These are phyloP conservation scores for Exaiptasia diaphana DNA, from an alignment of 64 coral and sea anemone genomes.

Conservation along the genomic window DNA sequence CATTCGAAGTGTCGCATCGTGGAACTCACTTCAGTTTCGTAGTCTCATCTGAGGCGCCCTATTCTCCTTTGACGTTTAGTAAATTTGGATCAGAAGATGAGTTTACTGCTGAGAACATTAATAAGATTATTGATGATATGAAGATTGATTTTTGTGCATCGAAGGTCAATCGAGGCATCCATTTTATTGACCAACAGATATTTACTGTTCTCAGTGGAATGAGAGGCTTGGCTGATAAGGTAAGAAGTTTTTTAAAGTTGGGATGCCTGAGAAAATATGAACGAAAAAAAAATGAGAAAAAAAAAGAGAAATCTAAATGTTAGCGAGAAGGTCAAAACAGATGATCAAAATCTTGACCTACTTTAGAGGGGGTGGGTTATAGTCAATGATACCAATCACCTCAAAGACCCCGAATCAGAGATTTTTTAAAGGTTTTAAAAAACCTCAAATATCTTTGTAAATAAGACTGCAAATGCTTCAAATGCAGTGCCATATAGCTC, in stretches of 20 bases:
- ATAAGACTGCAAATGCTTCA: too few species aligned
- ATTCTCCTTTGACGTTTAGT: constrained; percentile 27
- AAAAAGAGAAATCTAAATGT: too few species aligned
- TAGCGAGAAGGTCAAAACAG: too few species aligned
- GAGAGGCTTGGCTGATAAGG: constrained; percentile 35
- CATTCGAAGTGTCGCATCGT: constrained; percentile 23
- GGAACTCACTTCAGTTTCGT: constrained; percentile 42
- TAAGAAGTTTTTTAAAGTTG: background rate
- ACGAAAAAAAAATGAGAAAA: too few species aligned
- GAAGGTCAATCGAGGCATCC: constrained; percentile 11
- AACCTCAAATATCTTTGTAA: too few species aligned
- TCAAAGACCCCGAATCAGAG: too few species aligned
- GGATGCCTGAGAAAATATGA: too few species aligned
- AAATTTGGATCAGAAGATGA: background rate
- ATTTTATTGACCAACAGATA: constrained; percentile 30
- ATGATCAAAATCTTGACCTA: too few species aligned
- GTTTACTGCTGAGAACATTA: background rate
- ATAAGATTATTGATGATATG: constrained; percentile 7
- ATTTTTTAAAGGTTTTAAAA: too few species aligned
- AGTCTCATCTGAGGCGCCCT: background rate
- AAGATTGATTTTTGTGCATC: background rate
- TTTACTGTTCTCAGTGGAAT: constrained; percentile 39
- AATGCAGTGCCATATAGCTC: too few species aligned
- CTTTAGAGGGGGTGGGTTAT: too few species aligned
- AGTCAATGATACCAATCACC: too few species aligned